phyloP scores from a whole-genome alignment of 2,888 invertebrate genomes.

The Noctua comes region DNA sequence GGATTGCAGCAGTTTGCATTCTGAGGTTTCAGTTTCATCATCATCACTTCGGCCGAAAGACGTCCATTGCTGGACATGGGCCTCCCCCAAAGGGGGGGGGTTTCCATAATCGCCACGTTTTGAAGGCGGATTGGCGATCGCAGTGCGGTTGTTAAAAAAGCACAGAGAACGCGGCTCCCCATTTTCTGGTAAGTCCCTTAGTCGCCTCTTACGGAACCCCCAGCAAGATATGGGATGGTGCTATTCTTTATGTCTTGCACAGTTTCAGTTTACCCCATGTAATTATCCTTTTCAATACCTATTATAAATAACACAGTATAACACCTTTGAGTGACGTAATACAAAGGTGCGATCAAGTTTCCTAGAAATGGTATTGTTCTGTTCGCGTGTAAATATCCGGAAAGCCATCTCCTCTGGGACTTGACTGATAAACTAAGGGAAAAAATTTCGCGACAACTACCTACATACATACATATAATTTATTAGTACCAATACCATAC shows the following conservation, averaged over 20 bases:
- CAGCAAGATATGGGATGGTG: too few relatives aligned
- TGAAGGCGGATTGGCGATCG: too few relatives aligned
- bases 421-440: conserved; percentile 61
- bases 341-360: conserved; percentile 49
- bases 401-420: conserved; percentile 64
- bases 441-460: conserved; percentile 70
- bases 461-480: conserved; percentile 10
- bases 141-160: too few relatives aligned
- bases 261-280: not conserved
- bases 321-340: conserved; percentile 45
- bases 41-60: too few relatives aligned
- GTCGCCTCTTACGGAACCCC: too few relatives aligned
- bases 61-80: too few relatives aligned
- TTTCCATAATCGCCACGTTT: too few relatives aligned
- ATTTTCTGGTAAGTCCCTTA: too few relatives aligned
- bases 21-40: not conserved
- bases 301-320: not conserved
- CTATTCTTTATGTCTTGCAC: too few relatives aligned
- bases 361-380: conserved; percentile 32
- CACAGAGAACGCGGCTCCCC: too few relatives aligned
- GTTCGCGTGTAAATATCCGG: conserved; percentile 66
- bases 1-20: not conserved
- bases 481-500: conserved; percentile 62
- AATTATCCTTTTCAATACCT: not conserved
- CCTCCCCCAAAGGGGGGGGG: too few relatives aligned